These are phyloP conservation scores for Onychorhynchus coronatus DNA, from an alignment of 2,113 vertebrate species.

Conservation along the genomic window DNA sequence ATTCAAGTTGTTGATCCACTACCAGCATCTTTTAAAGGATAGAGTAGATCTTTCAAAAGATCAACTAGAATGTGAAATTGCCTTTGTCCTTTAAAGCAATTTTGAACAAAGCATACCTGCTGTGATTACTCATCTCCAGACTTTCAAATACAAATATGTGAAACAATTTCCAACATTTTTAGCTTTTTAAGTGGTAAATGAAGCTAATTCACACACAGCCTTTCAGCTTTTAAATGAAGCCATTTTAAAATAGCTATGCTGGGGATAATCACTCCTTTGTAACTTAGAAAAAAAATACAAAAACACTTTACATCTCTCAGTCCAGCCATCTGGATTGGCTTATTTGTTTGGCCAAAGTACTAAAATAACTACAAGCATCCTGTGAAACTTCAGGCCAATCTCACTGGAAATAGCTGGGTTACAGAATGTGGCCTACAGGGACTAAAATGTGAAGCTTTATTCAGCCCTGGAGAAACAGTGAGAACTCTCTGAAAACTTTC, in stretches of 20 bases:
- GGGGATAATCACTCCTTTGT: background rate
- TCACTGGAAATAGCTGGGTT: constrained; percentile 26
- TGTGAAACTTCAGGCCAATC: constrained; percentile 22
- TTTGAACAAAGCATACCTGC: constrained; percentile 21
- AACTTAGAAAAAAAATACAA: background rate
- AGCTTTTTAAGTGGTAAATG: constrained; percentile 28
- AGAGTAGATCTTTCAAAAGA: background rate
- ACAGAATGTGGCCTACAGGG: background rate
- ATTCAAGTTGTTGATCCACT: background rate
- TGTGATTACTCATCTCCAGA: constrained; percentile 34
- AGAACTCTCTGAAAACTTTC: background rate
- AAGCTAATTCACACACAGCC: constrained; percentile 13
- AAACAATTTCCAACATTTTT: constrained; percentile 25
- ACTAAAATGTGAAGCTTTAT: background rate
- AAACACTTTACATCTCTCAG: background rate
- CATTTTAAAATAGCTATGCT: constrained; percentile 14
- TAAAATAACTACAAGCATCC: constrained; percentile 27
- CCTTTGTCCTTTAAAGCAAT: constrained; percentile 45
- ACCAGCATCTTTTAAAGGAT: background rate
- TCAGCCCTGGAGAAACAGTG: background rate
- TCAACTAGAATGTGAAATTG: constrained; percentile 22
- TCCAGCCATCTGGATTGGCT: constrained; percentile 27
- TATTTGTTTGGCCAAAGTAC: constrained; percentile 26
- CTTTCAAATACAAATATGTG: constrained; percentile 34
- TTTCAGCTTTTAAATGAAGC: constrained; percentile 10